A percentile compares a stretch with the other conserved stretches of the same genome.
Evolutionary conservation across 2,113 vertebrate species (phyloP).

Genomic region (Hassar affinis): DNA sequence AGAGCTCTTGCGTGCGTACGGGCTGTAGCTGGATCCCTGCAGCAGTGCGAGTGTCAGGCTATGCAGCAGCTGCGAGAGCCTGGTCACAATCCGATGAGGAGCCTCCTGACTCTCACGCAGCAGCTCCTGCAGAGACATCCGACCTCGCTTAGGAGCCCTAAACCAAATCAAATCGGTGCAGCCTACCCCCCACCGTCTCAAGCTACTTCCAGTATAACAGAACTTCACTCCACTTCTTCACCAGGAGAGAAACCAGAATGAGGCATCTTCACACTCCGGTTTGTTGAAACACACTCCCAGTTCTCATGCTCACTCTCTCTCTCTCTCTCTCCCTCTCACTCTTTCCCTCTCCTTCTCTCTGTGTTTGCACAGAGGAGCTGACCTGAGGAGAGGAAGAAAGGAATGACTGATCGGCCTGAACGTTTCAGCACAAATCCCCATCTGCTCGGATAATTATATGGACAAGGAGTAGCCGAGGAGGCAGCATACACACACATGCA

Average conservation of each 20-base stretch:
- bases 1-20: slow-evolving; percentile 66
- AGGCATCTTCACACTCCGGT: slow-evolving; percentile 21
- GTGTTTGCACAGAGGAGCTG: slow-evolving; percentile 11
- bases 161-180: neutral
- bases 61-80: slow-evolving; percentile 71
- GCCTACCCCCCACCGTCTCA: neutral
- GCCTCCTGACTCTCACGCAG: slow-evolving; percentile 72
- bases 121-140: slow-evolving; percentile 74
- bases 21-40: slow-evolving; percentile 54
- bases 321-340: neutral
- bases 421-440: slow-evolving; percentile 54
- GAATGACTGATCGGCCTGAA: slow-evolving; percentile 33
- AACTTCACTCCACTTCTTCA: neutral
- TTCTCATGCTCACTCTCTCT: slow-evolving; percentile 18
- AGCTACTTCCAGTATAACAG: neutral
- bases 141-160: neutral
- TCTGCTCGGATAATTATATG: slow-evolving; percentile 57
- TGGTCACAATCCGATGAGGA: slow-evolving; percentile 66
- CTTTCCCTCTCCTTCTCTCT: neutral
- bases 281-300: slow-evolving; percentile 26
- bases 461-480: slow-evolving; percentile 11
- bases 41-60: slow-evolving; percentile 71
- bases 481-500: slow-evolving; percentile 28
- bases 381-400: slow-evolving; percentile 44
- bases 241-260: neutral